Percentiles rank a stretch among this genome's conserved stretches.
Conservation (phyloP, 2,888 invertebrate genomes). For the Leptopterna dolabrata region DNA sequence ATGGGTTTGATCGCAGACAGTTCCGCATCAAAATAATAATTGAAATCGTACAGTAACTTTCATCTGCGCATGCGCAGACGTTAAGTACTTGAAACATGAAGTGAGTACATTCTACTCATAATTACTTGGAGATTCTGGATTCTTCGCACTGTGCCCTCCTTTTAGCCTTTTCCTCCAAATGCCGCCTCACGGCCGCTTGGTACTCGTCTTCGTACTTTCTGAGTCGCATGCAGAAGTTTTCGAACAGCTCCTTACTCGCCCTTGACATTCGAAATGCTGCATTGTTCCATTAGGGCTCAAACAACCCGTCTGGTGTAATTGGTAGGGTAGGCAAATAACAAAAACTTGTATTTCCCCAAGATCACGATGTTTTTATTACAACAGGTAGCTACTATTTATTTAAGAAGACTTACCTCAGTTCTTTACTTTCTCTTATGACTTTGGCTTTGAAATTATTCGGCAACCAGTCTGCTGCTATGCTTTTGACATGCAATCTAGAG, state of each 20-base stretch:
- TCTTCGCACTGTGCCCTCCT: neutral
- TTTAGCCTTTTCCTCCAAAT: neutral
- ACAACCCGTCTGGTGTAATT: neutral
- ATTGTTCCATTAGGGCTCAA: too few relatives aligned
- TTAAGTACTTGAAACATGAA: too few relatives aligned
- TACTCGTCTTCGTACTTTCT: constrained; percentile 39
- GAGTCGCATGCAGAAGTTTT: constrained; percentile 14
- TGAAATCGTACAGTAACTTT: too few relatives aligned
- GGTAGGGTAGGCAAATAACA: too few relatives aligned
- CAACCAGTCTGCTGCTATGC: constrained; percentile 28
- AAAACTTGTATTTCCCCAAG: too few relatives aligned
- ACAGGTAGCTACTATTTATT: too few relatives aligned
- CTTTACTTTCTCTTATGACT: constrained; percentile 16
- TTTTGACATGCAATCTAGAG: constrained; percentile 35
- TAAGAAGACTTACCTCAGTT: neutral
- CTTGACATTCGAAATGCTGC: neutral
- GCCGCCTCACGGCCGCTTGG: constrained; percentile 22
- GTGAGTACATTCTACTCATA: too few relatives aligned
- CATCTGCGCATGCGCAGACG: too few relatives aligned
- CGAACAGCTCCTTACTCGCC: constrained; percentile 33
- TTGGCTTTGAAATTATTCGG: constrained; percentile 40
- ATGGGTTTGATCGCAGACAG: too few relatives aligned
- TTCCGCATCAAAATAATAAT: too few relatives aligned
- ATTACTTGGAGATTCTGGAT: neutral
- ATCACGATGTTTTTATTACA: too few relatives aligned